Conservation (phyloP, 2,888 invertebrate species). For the Meloe dianella region DNA sequence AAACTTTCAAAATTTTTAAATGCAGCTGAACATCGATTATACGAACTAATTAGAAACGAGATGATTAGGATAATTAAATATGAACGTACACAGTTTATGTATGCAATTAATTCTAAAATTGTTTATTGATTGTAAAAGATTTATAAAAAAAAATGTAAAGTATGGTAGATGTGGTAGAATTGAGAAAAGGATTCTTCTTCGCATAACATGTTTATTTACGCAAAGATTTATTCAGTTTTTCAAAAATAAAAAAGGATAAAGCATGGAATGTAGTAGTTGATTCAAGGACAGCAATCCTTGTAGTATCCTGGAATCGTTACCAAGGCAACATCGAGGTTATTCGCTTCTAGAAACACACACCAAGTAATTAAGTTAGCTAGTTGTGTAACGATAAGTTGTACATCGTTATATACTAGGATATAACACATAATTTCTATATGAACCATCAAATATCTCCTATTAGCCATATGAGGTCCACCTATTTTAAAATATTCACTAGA, state of each 20-base stretch:
- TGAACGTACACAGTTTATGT: too few relatives aligned
- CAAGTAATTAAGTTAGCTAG: constrained; percentile 27
- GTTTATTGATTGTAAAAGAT: too few relatives aligned
- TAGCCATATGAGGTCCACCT: background rate
- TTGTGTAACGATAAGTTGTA: constrained; percentile 22
- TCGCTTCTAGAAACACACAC: constrained; percentile 23
- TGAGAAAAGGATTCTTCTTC: too few relatives aligned
- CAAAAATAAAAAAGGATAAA: background rate
- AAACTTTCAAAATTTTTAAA: too few relatives aligned
- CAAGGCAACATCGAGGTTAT: constrained; percentile 27
- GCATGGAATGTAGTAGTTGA: background rate
- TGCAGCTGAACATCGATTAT: too few relatives aligned
- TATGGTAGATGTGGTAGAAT: too few relatives aligned
- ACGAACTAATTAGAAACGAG: too few relatives aligned
- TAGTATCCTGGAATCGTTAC: constrained; percentile 18
- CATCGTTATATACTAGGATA: constrained; percentile 1
- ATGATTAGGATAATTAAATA: too few relatives aligned
- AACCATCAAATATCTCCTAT: too few relatives aligned
- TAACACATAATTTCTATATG: constrained; percentile 15
- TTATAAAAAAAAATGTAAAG: too few relatives aligned
- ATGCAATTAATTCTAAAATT: too few relatives aligned
- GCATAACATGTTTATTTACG: too few relatives aligned
- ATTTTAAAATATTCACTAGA: background rate
- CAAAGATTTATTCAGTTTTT: background rate
- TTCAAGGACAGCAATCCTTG: constrained; percentile 9